phyloP scores from a whole-genome alignment of 2,888 invertebrate species.

The Phlogophora meticulosa region DNA sequence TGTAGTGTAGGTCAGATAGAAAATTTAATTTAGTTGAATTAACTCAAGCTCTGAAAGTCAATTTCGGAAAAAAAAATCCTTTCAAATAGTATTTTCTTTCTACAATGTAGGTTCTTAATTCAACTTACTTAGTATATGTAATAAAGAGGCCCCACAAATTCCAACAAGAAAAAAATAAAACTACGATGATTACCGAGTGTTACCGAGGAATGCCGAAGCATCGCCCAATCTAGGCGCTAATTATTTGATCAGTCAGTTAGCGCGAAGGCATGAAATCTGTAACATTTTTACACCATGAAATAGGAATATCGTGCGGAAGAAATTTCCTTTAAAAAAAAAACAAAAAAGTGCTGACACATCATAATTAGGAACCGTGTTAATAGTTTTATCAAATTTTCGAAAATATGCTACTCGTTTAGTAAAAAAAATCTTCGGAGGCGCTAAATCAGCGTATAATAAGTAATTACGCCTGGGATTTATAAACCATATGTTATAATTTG shows the following conservation, averaged over 20 bases:
- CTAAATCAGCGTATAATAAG: constrained; percentile 62
- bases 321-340: constrained; percentile 50
- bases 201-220: constrained; percentile 49
- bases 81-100: too few species aligned
- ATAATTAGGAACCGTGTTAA: constrained; percentile 49
- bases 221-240: constrained; percentile 65
- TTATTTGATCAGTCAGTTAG: constrained; percentile 69
- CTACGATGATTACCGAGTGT: constrained; percentile 31
- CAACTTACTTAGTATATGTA: too few species aligned
- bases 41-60: too few species aligned
- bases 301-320: constrained; percentile 68
- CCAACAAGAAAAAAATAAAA: neutral
- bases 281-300: constrained; percentile 73
- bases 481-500: constrained; percentile 53
- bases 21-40: too few species aligned
- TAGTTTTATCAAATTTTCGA: constrained; percentile 61
- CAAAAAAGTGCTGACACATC: constrained; percentile 64
- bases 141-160: constrained; percentile 48
- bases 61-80: too few species aligned
- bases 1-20: too few species aligned
- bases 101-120: too few species aligned
- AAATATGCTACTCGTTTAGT: constrained; percentile 49
- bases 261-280: constrained; percentile 72
- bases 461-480: constrained; percentile 48
- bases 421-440: constrained; percentile 35